Percentiles rank a stretch among this genome's conserved stretches.
These are phyloP conservation scores for Camponotus vicinus DNA, from an alignment of 1,140 invertebrate species.

Conservation along the genomic window DNA sequence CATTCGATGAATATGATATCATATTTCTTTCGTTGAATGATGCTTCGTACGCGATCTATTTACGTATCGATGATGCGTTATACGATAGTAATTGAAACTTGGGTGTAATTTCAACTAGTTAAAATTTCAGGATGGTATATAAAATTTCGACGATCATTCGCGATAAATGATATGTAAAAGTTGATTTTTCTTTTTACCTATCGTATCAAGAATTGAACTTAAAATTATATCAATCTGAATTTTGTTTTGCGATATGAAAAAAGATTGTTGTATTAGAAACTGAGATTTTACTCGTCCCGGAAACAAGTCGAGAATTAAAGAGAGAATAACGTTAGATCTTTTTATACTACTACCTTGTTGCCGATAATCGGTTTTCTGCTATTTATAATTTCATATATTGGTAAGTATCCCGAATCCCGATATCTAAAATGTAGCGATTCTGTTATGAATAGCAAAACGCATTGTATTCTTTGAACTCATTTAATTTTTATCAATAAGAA, in stretches of 20 bases:
- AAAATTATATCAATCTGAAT: neutral
- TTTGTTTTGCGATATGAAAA: neutral
- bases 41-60: conserved; percentile 17
- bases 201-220: neutral
- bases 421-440: conserved; percentile 11
- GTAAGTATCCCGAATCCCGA: neutral
- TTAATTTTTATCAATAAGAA: neutral
- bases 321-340: neutral
- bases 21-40: conserved; percentile 36
- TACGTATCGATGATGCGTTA: neutral
- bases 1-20: conserved; percentile 16
- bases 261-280: neutral
- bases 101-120: conserved; percentile 16
- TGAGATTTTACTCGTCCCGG: neutral
- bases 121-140: neutral
- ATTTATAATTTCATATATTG: conserved; percentile 25
- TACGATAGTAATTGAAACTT: conserved; percentile 2
- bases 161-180: neutral
- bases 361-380: conserved; percentile 30
- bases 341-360: neutral
- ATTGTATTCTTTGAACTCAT: neutral
- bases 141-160: conserved; percentile 8
- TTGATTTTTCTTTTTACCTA: conserved; percentile 10
- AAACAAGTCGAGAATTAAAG: neutral
- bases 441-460: neutral